Conservation (phyloP, 2,113 vertebrate species). For the Sylvilagus bachmani region DNA sequence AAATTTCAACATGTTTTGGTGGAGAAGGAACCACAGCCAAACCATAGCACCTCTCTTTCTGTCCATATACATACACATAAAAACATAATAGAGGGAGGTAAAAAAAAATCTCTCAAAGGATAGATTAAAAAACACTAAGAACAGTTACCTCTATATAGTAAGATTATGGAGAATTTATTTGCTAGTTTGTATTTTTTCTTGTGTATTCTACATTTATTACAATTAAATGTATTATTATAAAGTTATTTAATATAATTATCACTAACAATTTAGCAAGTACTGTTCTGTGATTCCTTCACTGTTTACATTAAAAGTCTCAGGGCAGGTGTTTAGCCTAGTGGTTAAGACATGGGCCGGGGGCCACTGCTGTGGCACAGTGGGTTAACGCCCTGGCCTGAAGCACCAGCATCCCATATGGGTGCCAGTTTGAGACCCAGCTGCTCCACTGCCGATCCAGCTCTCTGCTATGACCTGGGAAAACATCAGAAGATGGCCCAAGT, state of each 20-base stretch:
- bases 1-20: too few species aligned
- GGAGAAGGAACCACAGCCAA: too few species aligned
- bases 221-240: not conserved
- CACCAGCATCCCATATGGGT: too few species aligned
- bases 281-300: not conserved
- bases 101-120: constrained; percentile 8
- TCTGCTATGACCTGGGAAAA: too few species aligned
- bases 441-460: too few species aligned
- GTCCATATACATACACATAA: not conserved
- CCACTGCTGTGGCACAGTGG: too few species aligned
- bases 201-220: not conserved
- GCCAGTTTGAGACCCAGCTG: too few species aligned
- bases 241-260: not conserved
- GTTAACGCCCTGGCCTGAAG: too few species aligned
- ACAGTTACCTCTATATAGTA: not conserved
- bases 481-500: too few species aligned
- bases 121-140: constrained; percentile 2
- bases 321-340: too few species aligned
- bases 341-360: not conserved
- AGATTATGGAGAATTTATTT: constrained; percentile 13
- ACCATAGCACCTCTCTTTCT: not conserved
- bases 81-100: not conserved
- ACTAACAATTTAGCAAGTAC: not conserved
- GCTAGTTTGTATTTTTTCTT: constrained; percentile 14
- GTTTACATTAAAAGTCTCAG: not conserved